Base-by-base conservation (phyloP, 2,888 invertebrate species). In the Hetaerina titia region DNA sequence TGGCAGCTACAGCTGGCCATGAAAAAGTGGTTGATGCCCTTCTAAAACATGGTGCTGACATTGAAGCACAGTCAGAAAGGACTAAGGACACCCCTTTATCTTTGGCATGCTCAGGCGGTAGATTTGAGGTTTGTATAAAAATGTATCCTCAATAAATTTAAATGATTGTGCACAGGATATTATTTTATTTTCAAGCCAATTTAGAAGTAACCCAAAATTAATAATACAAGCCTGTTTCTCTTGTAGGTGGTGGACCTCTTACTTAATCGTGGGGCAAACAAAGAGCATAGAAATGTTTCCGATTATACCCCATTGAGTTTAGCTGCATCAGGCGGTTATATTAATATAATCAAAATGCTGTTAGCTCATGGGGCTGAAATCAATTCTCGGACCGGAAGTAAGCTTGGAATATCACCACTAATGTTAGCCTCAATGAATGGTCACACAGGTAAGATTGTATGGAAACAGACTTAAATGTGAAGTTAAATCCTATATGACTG, bases 381-480 rank as follows among this genome's bases (percentile, higher is more conserved):
- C 96, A 99, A 99, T 97, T 99, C 99, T 25, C 98, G 99, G 96
- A 99, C 99, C 94, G 99, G 99, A 92, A 99, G 99, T 95, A 99
- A 99, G 97, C 97, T 99, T 95, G 99, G 99, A 96, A 99, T 99
- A 96, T 99, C 99, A 1, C 99, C 99, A 8, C 97, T 99, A 95
- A 99, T 99, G 99, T 97, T 99, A 96, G 99, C 99, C 31, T 99
- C 99, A 57, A 99, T 99, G 99, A 99, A 99, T 97, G 99, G 99
- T 0, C 99, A 99, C 96, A 98, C 98, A 94, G 97, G 97, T 97
- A 96, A 96, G 96, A 95, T 81, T n/a, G 31, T 56, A 22, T 56
- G 22, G 56, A 45, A 45, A 22, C 9, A 22, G 57, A 56, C n/a
- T 57, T 2, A 81, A 25, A 94, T 94, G 69, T 57, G 56, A 64